Conservation (phyloP, 2,888 invertebrate genomes). For the Epistrophe eligans region DNA sequence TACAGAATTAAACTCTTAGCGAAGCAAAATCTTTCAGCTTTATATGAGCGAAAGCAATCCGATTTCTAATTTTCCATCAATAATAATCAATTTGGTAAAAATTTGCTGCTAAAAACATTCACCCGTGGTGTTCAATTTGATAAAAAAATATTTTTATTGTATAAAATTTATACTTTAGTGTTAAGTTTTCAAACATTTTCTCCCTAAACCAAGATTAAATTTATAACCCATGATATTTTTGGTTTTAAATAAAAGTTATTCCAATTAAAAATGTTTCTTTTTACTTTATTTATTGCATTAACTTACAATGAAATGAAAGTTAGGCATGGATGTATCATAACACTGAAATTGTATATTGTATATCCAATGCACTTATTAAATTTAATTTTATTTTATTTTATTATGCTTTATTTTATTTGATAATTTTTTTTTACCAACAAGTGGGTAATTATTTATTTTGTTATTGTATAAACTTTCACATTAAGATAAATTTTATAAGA, state of each 20-base stretch:
- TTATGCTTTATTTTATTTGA: too few relatives aligned
- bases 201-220: not conserved
- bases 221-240: not conserved
- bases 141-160: constrained; percentile 9
- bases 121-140: constrained; percentile 33
- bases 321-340: too few relatives aligned
- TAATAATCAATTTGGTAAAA: not conserved
- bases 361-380: too few relatives aligned
- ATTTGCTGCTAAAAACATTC: constrained; percentile 30
- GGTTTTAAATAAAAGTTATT: constrained; percentile 23
- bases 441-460: too few relatives aligned
- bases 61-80: constrained; percentile 3
- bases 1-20: constrained; percentile 68
- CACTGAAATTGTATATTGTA: too few relatives aligned
- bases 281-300: too few relatives aligned
- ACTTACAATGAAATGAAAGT: too few relatives aligned
- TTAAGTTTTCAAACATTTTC: constrained; percentile 18
- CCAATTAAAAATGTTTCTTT: too few relatives aligned
- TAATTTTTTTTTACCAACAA: too few relatives aligned
- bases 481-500: too few relatives aligned
- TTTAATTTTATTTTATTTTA: too few relatives aligned
- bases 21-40: constrained; percentile 46
- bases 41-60: constrained; percentile 54
- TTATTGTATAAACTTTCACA: too few relatives aligned
- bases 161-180: constrained; percentile 23